Evolutionary conservation across 2,113 vertebrate species (phyloP).

Genomic region (Muscicapa adusta): DNA sequence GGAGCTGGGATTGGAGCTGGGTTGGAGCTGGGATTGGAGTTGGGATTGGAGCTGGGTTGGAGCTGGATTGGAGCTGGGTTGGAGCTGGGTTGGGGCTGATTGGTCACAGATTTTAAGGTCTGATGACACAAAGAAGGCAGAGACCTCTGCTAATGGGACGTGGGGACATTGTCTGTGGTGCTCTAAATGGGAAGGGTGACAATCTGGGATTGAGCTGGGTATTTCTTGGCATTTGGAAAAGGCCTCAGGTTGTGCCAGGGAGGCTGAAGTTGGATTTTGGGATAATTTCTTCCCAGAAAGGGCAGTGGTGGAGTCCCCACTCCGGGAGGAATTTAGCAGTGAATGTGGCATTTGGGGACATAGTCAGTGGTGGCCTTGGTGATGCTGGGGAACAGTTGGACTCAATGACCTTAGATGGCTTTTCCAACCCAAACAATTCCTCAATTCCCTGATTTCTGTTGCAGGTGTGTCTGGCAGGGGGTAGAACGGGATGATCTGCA

Average conservation of each 20-base stretch:
- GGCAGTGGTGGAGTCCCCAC: too few relatives aligned
- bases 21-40: too few relatives aligned
- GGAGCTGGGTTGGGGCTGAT: too few relatives aligned
- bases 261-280: neutral
- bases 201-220: fast-evolving
- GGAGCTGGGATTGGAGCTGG: neutral
- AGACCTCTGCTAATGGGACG: fast-evolving
- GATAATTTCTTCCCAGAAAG: neutral
- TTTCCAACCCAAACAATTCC: neutral
- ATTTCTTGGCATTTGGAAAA: neutral
- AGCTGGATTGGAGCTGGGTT: too few relatives aligned
- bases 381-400: neutral
- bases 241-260: neutral
- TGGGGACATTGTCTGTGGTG: fast-evolving
- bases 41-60: neutral
- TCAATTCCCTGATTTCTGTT: neutral
- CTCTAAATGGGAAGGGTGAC: fast-evolving
- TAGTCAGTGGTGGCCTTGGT: neutral
- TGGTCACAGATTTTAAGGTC: neutral
- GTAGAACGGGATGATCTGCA: neutral
- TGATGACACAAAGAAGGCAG: neutral
- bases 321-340: neutral
- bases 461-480: neutral
- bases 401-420: too few relatives aligned
- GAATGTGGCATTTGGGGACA: neutral